Conservation (phyloP, 2,113 vertebrate genomes). For the Hoplias malabaricus region DNA sequence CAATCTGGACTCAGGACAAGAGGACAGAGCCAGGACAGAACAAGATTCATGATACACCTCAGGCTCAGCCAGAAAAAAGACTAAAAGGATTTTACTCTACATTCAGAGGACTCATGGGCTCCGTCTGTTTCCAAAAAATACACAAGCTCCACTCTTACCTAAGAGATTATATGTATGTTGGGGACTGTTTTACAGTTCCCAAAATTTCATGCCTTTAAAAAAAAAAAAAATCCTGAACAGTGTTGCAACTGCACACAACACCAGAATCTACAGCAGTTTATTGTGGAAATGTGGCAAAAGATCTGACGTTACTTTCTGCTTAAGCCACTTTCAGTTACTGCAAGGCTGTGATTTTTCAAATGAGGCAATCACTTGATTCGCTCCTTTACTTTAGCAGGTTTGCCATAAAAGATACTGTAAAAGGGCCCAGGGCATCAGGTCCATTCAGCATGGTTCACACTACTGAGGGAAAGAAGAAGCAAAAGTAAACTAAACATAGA, state of each 20-base stretch:
- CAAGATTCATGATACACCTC: slow-evolving; percentile 14
- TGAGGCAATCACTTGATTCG: neutral
- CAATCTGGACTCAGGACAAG: neutral
- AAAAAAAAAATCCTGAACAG: neutral
- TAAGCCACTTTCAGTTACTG: neutral
- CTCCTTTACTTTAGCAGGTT: neutral
- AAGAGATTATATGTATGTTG: neutral
- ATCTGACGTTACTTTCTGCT: neutral
- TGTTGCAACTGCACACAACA: neutral
- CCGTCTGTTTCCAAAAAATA: slow-evolving; percentile 15
- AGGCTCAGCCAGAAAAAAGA: neutral
- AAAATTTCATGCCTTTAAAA: neutral
- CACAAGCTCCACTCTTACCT: neutral
- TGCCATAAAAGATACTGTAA: neutral
- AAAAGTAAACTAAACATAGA: neutral
- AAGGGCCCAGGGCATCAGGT: neutral
- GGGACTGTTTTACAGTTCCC: neutral
- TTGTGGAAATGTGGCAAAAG: neutral
- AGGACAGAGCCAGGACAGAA: slow-evolving; percentile 3
- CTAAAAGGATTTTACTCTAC: neutral
- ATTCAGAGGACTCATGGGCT: neutral
- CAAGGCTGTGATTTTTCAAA: neutral
- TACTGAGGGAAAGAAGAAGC: neutral
- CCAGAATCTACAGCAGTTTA: neutral
- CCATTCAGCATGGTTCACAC: neutral